Evolutionary conservation across 2,797 vertebrate species (phyloP).

Genomic region (Aselliscus stoliczkanus): DNA sequence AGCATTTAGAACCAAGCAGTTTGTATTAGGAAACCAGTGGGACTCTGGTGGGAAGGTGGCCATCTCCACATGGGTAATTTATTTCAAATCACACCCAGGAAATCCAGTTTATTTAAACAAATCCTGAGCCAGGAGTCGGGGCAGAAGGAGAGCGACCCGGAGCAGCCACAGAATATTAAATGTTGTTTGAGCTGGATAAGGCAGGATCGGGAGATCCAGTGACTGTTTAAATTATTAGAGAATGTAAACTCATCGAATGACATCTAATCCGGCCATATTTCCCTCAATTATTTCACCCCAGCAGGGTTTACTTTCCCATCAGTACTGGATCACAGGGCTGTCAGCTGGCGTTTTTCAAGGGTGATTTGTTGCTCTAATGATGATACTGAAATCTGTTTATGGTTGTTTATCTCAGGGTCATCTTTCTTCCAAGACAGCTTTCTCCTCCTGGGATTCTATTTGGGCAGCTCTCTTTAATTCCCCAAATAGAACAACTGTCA

Average conservation of each 20-base stretch:
- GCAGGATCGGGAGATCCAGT: background rate
- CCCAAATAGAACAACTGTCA: constrained; percentile 33
- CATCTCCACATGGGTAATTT: constrained; percentile 8
- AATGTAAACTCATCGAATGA: constrained; percentile 48
- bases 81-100: constrained; percentile 60
- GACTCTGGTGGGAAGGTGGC: background rate
- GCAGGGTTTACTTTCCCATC: constrained; percentile 62
- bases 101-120: constrained; percentile 59
- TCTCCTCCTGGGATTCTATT: constrained; percentile 47
- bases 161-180: constrained; percentile 1
- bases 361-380: constrained; percentile 65
- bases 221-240: constrained; percentile 55
- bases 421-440: constrained; percentile 58
- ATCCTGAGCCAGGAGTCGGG: background rate
- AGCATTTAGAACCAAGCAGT: background rate
- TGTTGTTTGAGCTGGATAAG: background rate
- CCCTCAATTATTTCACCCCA: constrained; percentile 50
- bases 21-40: background rate
- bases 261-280: constrained; percentile 55
- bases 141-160: background rate
- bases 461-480: constrained; percentile 32
- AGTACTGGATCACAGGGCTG: constrained; percentile 53
- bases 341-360: constrained; percentile 67
- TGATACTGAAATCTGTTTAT: constrained; percentile 65
- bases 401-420: constrained; percentile 63